A percentile compares a stretch with the other conserved stretches of the same genome.
phyloP scores from a whole-genome alignment of 2,797 vertebrate species.

The Coreius guichenoti region DNA sequence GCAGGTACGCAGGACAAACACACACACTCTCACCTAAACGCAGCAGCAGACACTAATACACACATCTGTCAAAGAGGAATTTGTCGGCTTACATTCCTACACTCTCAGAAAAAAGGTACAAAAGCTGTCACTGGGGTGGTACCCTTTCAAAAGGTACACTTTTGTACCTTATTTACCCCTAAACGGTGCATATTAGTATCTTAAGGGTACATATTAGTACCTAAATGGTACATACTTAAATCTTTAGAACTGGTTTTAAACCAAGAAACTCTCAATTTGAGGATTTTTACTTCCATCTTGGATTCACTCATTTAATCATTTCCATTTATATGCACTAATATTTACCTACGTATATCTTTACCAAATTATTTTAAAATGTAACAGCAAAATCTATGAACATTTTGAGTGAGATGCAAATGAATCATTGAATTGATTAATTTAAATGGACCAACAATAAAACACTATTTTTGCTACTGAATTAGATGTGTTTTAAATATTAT shows the following conservation, averaged over 20 bases:
- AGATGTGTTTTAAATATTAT: background rate
- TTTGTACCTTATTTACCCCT: background rate
- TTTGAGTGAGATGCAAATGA: background rate
- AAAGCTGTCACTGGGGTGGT: background rate
- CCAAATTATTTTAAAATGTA: background rate
- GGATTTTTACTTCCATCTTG: background rate
- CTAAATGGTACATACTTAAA: background rate
- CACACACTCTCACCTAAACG: slow-evolving; percentile 27
- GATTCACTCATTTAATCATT: background rate
- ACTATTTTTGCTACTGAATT: background rate
- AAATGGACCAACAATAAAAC: background rate
- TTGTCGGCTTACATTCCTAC: slow-evolving; percentile 64
- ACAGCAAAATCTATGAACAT: background rate
- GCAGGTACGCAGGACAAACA: slow-evolving; percentile 79
- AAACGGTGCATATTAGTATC: background rate
- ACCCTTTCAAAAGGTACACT: background rate
- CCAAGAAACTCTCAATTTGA: background rate
- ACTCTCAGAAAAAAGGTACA: background rate
- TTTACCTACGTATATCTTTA: background rate
- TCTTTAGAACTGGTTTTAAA: background rate
- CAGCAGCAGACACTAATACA: slow-evolving; percentile 13
- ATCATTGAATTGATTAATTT: background rate
- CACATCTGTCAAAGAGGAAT: slow-evolving; percentile 45
- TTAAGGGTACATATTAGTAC: background rate
- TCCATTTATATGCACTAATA: background rate